Base-by-base conservation (phyloP, 2,113 vertebrate species). In the Tautogolabrus adspersus region DNA sequence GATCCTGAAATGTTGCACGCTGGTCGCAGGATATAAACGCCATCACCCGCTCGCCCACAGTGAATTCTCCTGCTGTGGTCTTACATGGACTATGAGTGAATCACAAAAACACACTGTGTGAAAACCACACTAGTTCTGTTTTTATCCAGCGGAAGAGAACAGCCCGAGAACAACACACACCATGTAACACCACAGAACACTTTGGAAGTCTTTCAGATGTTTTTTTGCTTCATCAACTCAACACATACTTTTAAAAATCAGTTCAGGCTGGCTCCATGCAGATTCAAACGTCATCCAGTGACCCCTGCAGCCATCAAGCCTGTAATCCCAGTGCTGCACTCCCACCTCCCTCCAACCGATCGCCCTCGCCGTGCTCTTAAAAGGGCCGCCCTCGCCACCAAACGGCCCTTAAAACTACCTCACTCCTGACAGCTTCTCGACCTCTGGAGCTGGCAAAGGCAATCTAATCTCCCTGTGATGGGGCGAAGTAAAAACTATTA, bases 401-500 rank as follows among this genome's bases (percentile, higher is more conserved):
- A 86, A 81, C 59, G 66, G 88, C 88, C 90, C 84, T 79, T 84
- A 89, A 84, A 88, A 68, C 76, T 26, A 75, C 78, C 82, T 80
- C 83, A 51, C 70, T 81, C 42, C 80, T 73, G 57, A 79, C 80
- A 73, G 79, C 89, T 75, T 69, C 87, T 62, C 42, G 86, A 93
- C 91, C 92, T 93, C 86, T 18, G 79, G 55, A 84, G 82, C 87
- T 84, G 10, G 73, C 86, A 93, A 92, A 94, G 92, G 81, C 91
- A 93, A 92, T 93, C 90, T 91, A 87, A 92, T 93, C 92, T 79
- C 75, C 75, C 56, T 64, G 83, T 85, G 83, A 93, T 88, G 82
- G 74, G 86, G 77, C 55, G 77, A 86, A 92, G 87, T 92, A 89
- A 89, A 93, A 92, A 87, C 92, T 90, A 93, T 93, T 92, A 92